Conservation (phyloP, 2,888 invertebrate species). For the Leptinotarsa haldemani region DNA sequence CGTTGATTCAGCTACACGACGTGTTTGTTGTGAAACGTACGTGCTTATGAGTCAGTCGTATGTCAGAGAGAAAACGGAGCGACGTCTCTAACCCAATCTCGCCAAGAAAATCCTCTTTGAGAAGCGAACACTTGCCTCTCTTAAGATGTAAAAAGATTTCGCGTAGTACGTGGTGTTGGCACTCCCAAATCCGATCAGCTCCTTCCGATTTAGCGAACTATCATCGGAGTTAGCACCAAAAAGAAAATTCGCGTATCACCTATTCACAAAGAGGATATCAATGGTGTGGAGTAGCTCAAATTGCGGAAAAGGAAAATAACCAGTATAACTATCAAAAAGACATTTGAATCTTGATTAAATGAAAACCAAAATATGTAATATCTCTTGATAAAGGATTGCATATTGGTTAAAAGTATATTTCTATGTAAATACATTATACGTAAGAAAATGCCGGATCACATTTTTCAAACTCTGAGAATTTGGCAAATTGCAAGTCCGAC, state of each 20-base stretch:
- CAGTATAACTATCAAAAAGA: not conserved
- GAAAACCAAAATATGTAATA: not conserved
- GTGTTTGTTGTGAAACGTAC: constrained; percentile 35
- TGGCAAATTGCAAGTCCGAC: too few relatives aligned
- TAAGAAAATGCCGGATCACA: not conserved
- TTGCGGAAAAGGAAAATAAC: not conserved
- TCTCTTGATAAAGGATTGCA: too few relatives aligned
- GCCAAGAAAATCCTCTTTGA: constrained; percentile 41
- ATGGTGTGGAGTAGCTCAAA: constrained; percentile 18
- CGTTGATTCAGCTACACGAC: constrained; percentile 29
- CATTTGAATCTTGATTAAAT: too few relatives aligned
- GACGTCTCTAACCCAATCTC: constrained; percentile 35
- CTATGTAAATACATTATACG: too few relatives aligned
- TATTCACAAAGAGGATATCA: constrained; percentile 28
- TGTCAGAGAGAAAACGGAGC: constrained; percentile 34
- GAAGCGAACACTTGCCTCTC: constrained; percentile 42
- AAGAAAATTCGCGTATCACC: constrained; percentile 23
- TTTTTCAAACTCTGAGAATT: not conserved
- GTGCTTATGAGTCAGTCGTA: constrained; percentile 41
- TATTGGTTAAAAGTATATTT: too few relatives aligned
- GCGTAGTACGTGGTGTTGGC: constrained; percentile 39
- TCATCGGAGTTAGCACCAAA: constrained; percentile 19
- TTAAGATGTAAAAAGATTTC: constrained; percentile 39
- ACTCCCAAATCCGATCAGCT: constrained; percentile 41
- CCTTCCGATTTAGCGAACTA: constrained; percentile 41